Evolutionary conservation across 1,140 invertebrate genomes (phyloP).

Genomic region (Tetramorium simillimum): DNA sequence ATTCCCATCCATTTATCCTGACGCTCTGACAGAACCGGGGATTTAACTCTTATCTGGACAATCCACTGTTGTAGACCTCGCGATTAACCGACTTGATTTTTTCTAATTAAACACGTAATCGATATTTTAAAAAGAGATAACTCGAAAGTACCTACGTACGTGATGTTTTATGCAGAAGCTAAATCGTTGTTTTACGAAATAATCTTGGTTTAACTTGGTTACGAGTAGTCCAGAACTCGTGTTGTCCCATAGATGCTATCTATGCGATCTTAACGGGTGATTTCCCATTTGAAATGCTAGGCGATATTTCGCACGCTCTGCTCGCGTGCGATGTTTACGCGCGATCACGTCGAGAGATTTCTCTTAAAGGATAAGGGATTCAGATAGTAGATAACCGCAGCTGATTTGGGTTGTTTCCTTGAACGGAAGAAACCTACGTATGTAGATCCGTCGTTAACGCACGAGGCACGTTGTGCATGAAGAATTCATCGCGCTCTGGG

Average conservation of each 20-base stretch:
- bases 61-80: neutral
- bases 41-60: constrained; percentile 11
- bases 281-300: constrained; percentile 31
- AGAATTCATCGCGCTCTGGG: constrained; percentile 43
- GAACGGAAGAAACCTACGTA: constrained; percentile 52
- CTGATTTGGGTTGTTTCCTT: constrained; percentile 65
- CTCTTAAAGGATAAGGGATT: constrained; percentile 13
- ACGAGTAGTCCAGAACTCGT: neutral
- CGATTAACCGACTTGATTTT: neutral
- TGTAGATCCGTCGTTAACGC: constrained; percentile 58
- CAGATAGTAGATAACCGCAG: constrained; percentile 58
- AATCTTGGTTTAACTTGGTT: neutral
- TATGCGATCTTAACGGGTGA: constrained; percentile 27
- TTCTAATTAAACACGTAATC: neutral
- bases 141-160: neutral
- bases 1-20: neutral
- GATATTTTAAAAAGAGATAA: neutral
- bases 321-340: neutral
- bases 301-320: constrained; percentile 22
- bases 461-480: constrained; percentile 65
- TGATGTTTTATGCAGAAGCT: neutral
- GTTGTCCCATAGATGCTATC: neutral
- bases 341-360: constrained; percentile 26
- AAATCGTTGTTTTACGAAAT: neutral
- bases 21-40: neutral